These are phyloP conservation scores for Caenorhabditis auriculariae DNA, from an alignment of 2,888 invertebrate genomes.

Conservation along the genomic window DNA sequence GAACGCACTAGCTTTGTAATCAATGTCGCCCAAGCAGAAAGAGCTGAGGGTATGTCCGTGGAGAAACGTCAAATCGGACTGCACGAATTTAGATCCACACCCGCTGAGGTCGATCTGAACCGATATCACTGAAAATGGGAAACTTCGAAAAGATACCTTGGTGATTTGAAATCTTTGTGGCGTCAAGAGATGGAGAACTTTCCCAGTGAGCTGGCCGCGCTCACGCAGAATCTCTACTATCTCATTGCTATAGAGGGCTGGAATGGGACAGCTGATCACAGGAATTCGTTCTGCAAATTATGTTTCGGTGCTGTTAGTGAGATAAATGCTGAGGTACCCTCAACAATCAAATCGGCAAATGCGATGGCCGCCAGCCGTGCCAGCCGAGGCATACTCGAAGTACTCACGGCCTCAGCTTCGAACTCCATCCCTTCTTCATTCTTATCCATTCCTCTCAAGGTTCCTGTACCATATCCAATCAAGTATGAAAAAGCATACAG, in stretches of 20 bases:
- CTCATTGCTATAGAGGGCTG: conserved; percentile 24
- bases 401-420: not conserved
- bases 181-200: conserved; percentile 10
- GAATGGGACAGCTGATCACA: conserved; percentile 9
- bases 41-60: conserved; percentile 12
- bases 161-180: conserved; percentile 15
- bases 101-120: conserved; percentile 22
- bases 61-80: conserved; percentile 14
- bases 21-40: conserved; percentile 23
- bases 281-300: conserved; percentile 13
- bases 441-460: too few species aligned
- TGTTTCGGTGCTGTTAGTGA: not conserved
- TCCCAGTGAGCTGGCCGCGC: conserved; percentile 12
- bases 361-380: conserved; percentile 15
- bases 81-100: conserved; percentile 12
- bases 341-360: conserved; percentile 18
- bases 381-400: conserved; percentile 14
- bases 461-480: conserved; percentile 24
- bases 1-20: not conserved
- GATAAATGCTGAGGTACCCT: conserved; percentile 5
- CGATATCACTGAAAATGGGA: too few species aligned
- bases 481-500: conserved; percentile 2
- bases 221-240: conserved; percentile 22
- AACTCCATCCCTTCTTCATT: conserved; percentile 18
- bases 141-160: too few species aligned